These are phyloP conservation scores for Hippocampus comes DNA, from an alignment of 2,113 vertebrate species.

Conservation along the genomic window DNA sequence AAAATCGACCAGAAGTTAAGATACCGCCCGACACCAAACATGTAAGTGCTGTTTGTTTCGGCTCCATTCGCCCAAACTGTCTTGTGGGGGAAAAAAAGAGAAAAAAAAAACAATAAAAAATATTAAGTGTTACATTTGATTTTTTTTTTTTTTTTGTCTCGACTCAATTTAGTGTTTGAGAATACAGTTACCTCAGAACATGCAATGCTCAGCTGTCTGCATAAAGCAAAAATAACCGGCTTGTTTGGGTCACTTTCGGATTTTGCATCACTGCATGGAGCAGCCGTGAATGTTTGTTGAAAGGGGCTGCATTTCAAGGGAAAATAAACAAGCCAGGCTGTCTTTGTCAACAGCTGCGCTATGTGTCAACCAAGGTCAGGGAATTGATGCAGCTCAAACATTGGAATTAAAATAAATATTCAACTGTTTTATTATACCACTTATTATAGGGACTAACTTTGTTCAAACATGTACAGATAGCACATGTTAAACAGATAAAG, in stretches of 20 bases:
- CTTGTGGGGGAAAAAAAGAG: no score
- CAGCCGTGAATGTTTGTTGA: neutral
- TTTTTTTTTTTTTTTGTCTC: no score
- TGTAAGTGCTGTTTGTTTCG: no score
- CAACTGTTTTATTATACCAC: neutral
- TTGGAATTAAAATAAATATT: neutral
- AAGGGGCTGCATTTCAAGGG: neutral
- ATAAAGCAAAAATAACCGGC: neutral
- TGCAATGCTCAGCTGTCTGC: constrained; percentile 1
- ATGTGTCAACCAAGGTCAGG: neutral
- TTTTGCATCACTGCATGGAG: constrained; percentile 10
- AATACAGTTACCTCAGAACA: no score
- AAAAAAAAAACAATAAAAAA: no score
- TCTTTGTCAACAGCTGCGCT: constrained; percentile 5
- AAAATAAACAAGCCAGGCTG: constrained; percentile 23
- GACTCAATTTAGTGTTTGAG: no score
- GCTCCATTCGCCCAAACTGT: no score
- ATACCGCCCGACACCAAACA: no score
- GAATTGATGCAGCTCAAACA: neutral
- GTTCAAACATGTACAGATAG: no score
- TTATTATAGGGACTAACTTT: neutral
- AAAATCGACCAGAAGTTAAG: no score
- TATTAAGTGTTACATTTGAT: no score
- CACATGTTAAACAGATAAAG: no score
- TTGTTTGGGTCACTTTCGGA: neutral